Evolutionary conservation across 1,140 invertebrate species (phyloP).

Genomic region (Tetragnatha versicolor): DNA sequence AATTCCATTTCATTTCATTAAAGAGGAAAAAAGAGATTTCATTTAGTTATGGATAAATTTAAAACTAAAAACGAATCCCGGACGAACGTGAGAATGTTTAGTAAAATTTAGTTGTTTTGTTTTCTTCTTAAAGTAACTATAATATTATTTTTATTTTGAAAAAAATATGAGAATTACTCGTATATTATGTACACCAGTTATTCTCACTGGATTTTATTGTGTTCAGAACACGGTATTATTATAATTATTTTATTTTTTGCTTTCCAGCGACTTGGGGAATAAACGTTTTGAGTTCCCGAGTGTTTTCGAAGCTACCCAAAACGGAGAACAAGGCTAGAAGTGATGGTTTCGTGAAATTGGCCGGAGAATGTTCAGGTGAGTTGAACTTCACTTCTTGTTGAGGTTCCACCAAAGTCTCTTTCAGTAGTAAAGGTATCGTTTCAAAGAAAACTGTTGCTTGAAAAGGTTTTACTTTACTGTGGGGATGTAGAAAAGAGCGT

Average conservation of each 20-base stretch:
- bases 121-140: neutral
- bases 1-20: too few relatives aligned
- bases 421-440: too few relatives aligned
- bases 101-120: neutral
- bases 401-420: too few relatives aligned
- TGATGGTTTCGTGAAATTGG: slow-evolving; percentile 25
- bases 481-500: too few relatives aligned
- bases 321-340: slow-evolving; percentile 30
- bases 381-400: too few relatives aligned
- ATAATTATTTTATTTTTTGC: neutral
- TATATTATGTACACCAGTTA: neutral
- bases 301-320: slow-evolving; percentile 29
- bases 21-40: too few relatives aligned
- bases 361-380: slow-evolving; percentile 8
- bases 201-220: neutral
- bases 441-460: too few relatives aligned
- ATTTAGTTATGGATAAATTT: too few relatives aligned
- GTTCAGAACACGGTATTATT: neutral
- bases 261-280: slow-evolving; percentile 52
- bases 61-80: too few relatives aligned
- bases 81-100: too few relatives aligned
- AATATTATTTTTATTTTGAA: neutral
- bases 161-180: neutral
- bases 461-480: too few relatives aligned
- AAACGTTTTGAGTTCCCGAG: slow-evolving; percentile 24